Conservation (phyloP, 2,797 vertebrate genomes). For the Cottoperca gobio region DNA sequence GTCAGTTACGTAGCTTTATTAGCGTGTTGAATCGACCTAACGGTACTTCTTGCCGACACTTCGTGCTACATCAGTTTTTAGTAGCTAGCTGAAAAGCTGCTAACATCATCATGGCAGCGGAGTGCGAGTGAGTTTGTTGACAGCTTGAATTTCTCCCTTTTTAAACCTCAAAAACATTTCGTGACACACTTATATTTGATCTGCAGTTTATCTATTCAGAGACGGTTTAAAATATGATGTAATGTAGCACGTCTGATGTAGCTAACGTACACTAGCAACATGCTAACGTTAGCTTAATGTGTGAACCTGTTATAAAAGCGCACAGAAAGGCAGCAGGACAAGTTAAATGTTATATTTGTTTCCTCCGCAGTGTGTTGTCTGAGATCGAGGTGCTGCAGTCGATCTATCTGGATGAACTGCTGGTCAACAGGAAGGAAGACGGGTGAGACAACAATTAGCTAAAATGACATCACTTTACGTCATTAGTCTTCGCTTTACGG, state of each 20-base stretch:
- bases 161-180: background rate
- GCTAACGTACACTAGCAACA: conserved; percentile 12
- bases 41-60: background rate
- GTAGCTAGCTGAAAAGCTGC: conserved; percentile 7
- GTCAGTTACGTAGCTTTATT: background rate
- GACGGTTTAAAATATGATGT: background rate
- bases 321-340: background rate
- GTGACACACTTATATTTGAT: background rate
- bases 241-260: background rate
- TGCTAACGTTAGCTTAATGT: conserved; percentile 33
- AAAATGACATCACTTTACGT: background rate
- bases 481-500: background rate
- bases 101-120: conserved; percentile 78
- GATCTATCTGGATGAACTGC: conserved; percentile 94
- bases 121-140: conserved; percentile 83
- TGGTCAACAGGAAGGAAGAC: conserved; percentile 80
- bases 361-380: conserved; percentile 79
- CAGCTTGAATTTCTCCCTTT: background rate
- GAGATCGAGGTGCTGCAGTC: conserved; percentile 96
- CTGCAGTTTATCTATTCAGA: fast-evolving
- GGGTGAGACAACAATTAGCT: conserved; percentile 80
- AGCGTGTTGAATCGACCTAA: background rate
- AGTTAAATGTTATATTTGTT: background rate
- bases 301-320: background rate
- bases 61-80: background rate